phyloP scores from a whole-genome alignment of 2,888 invertebrate genomes.

The Meteorus cinctellus region DNA sequence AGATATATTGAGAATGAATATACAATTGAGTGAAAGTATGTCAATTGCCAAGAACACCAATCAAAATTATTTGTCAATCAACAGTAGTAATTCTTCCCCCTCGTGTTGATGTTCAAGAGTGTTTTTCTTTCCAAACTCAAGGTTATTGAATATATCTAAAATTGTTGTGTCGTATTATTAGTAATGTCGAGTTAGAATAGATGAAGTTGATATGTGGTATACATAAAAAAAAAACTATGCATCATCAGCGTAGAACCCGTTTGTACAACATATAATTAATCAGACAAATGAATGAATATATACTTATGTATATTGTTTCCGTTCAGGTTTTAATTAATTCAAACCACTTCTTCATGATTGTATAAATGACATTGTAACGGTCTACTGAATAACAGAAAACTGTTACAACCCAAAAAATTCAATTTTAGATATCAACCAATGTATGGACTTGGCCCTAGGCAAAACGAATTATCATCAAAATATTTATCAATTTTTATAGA shows the following conservation, averaged over 20 bases:
- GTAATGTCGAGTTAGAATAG: neutral
- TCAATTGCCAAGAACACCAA: neutral
- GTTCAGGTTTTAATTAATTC: no score
- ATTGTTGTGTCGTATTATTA: neutral
- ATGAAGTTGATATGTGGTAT: neutral
- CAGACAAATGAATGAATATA: neutral
- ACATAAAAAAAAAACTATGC: neutral
- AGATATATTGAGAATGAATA: neutral
- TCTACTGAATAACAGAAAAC: no score
- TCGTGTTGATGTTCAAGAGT: neutral
- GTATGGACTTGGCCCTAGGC: no score
- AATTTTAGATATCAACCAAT: no score
- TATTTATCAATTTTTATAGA: no score
- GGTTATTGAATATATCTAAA: neutral
- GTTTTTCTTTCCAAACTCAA: neutral
- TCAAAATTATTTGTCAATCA: neutral
- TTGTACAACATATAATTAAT: neutral
- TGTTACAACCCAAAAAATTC: no score
- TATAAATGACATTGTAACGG: no score
- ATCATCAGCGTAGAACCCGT: neutral
- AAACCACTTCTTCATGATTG: no score
- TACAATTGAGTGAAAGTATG: slow-evolving; percentile 9
- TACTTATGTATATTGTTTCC: neutral
- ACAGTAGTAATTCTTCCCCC: neutral
- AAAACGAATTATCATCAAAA: no score